Percentiles rank a stretch among this genome's conserved stretches.
These are phyloP conservation scores for Paradisaea rubra DNA, from an alignment of 2,113 vertebrate species.

Conservation along the genomic window DNA sequence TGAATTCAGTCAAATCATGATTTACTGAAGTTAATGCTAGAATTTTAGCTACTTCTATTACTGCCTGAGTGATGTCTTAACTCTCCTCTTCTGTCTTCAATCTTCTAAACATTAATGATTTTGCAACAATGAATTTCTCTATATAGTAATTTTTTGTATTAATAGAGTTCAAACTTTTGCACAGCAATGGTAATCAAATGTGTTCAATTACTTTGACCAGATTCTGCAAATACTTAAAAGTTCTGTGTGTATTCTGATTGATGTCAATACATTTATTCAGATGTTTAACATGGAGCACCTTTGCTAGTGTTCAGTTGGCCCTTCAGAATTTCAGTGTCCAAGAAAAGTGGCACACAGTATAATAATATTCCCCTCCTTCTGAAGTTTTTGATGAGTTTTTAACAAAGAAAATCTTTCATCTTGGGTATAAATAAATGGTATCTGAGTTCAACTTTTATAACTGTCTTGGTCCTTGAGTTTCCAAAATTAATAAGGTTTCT, in stretches of 20 bases:
- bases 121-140: background rate
- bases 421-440: background rate
- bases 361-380: background rate
- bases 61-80: background rate
- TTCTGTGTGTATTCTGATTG: background rate
- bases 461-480: background rate
- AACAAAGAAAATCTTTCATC: background rate
- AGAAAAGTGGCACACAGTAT: background rate
- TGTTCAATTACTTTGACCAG: background rate
- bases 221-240: background rate
- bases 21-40: background rate
- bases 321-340: background rate
- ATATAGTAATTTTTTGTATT: background rate
- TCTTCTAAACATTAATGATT: background rate
- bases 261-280: background rate
- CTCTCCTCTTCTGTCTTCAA: background rate
- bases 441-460: background rate
- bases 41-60: background rate
- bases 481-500: background rate
- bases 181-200: background rate
- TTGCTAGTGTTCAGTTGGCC: background rate
- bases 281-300: background rate
- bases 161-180: background rate
- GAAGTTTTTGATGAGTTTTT: background rate
- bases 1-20: background rate